phyloP scores from a whole-genome alignment of 2,113 vertebrate genomes.

The Dolichotis patagonum region DNA sequence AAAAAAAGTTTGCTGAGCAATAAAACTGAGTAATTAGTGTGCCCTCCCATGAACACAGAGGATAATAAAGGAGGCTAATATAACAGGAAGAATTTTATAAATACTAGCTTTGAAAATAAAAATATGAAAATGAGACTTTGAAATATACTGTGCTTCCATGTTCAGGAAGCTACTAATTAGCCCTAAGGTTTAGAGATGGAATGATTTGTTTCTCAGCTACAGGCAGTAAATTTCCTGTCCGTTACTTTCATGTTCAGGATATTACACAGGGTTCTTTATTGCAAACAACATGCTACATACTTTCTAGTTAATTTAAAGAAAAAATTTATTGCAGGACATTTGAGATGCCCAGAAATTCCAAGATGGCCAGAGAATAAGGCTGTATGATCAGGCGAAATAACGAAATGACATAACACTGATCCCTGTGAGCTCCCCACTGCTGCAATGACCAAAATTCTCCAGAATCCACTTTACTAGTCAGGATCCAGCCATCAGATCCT shows the following conservation, averaged over 20 bases:
- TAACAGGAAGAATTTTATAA: not conserved
- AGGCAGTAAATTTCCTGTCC: not conserved
- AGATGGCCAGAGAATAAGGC: not conserved
- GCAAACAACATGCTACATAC: not conserved
- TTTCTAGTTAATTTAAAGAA: not conserved
- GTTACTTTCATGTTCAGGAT: not conserved
- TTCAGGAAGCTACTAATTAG: not conserved
- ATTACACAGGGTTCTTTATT: not conserved
- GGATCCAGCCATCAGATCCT: not conserved
- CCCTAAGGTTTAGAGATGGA: not conserved
- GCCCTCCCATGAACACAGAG: not conserved
- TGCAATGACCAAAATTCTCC: not conserved
- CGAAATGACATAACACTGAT: not conserved
- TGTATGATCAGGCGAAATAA: not conserved
- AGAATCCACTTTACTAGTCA: not conserved
- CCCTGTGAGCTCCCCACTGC: not conserved
- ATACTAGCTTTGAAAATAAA: not conserved
- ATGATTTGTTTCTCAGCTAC: not conserved
- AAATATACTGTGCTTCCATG: constrained; percentile 5
- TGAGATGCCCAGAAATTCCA: not conserved
- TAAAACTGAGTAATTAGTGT: not conserved
- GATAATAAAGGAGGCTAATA: constrained; percentile 8
- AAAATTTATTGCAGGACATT: not conserved
- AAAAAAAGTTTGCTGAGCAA: not conserved
- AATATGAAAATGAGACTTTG: not conserved